phyloP scores from a whole-genome alignment of 1,140 invertebrate species.

The Conus ventricosus region DNA sequence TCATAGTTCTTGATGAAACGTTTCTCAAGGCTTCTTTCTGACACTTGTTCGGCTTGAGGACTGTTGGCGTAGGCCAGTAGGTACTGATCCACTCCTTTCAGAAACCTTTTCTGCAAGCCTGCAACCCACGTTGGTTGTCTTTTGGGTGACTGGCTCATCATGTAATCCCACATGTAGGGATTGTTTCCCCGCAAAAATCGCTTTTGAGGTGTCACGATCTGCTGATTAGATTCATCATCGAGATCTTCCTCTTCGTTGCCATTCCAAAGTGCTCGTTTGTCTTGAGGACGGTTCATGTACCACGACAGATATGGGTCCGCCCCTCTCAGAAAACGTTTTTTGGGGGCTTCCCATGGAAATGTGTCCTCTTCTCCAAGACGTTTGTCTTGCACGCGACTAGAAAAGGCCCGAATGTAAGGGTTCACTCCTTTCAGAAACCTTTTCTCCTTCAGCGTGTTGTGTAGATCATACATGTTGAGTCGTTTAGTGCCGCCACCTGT shows the following conservation, averaged over 20 bases:
- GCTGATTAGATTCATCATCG: neutral
- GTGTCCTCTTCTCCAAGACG: neutral
- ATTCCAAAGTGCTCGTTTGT: neutral
- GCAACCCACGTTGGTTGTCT: neutral
- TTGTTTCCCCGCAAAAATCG: constrained; percentile 1
- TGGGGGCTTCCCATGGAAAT: neutral
- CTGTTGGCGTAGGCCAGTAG: neutral
- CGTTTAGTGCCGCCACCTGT: neutral
- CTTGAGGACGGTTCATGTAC: neutral
- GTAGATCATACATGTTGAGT: neutral
- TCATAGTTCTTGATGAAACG: constrained; percentile 16
- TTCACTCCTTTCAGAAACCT: constrained; percentile 19
- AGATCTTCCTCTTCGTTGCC: neutral
- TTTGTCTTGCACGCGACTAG: neutral
- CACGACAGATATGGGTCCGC: neutral
- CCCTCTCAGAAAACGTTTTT: constrained; percentile 14
- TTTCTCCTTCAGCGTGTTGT: neutral
- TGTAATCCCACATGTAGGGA: neutral
- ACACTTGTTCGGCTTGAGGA: neutral
- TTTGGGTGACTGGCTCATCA: neutral
- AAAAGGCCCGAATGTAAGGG: neutral
- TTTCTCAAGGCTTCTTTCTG: neutral
- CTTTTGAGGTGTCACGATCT: neutral
- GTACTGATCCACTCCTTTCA: constrained; percentile 15
- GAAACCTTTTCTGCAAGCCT: neutral